Evolutionary conservation across 2,888 invertebrate genomes (phyloP).

Genomic region (Cyrtodaria siliqua): DNA sequence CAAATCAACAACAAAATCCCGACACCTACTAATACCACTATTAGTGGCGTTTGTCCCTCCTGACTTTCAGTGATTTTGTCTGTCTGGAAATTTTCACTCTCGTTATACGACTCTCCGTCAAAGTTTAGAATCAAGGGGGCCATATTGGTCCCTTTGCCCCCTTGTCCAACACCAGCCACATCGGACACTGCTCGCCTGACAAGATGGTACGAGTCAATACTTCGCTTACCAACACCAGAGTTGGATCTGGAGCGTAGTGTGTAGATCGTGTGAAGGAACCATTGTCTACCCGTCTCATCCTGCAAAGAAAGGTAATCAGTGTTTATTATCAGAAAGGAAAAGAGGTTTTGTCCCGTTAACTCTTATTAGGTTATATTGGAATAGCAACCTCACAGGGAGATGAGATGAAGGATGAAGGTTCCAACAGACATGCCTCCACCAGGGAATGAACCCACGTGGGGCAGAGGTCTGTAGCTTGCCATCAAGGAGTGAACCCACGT

Average conservation of each 20-base stretch:
- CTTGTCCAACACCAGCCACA: constrained; percentile 64
- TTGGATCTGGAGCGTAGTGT: constrained; percentile 65
- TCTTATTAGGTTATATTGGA: no score
- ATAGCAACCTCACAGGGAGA: no score
- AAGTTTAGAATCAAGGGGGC: constrained; percentile 70
- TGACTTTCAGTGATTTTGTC: constrained; percentile 65
- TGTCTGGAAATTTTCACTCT: constrained; percentile 50
- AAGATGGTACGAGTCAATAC: constrained; percentile 2
- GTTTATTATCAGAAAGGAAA: no score
- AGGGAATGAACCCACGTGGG: no score
- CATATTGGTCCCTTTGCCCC: constrained; percentile 80
- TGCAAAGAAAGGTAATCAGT: no score
- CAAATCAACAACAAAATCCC: constrained; percentile 69
- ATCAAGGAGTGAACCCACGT: no score
- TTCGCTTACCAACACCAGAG: constrained; percentile 36
- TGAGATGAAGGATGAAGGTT: no score
- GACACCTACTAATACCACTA: constrained; percentile 75
- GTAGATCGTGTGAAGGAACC: constrained; percentile 83
- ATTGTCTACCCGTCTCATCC: constrained; percentile 79
- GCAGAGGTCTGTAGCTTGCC: no score
- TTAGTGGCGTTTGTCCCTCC: constrained; percentile 64
- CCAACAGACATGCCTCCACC: no score
- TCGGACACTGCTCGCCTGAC: constrained; percentile 66
- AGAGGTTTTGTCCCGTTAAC: no score
- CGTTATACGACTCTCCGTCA: constrained; percentile 38